Evolutionary conservation across 1,140 invertebrate genomes (phyloP), one percentile per base, ranked within the genome.

Genomic region (Diabrotica undecimpunctata): DNA sequence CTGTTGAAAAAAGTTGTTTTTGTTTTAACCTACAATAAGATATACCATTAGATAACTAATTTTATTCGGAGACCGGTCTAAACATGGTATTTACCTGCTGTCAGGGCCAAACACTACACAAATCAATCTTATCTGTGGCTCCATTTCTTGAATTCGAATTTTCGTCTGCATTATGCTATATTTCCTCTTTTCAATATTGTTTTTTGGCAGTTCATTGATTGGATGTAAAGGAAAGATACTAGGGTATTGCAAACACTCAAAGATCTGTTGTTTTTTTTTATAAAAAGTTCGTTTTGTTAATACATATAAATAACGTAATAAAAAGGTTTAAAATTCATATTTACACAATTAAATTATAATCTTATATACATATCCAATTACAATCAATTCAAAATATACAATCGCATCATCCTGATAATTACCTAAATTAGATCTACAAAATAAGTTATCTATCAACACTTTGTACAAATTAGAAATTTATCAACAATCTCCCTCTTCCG

Each of bases 281-380:
- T 46, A 46, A 46, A 46, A 46, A 46, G 3, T 46, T 46, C 41
- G n/a, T 4, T 46, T 6, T 46, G 41, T 62, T 38, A 54, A 62
- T 62, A 53, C 61, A 62, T 50, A 61, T 54, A 62, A 62, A 62
- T 62, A 62, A 46, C 52, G 59, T 11, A 62, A 62, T 54, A 62
- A 62, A 54, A 62, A 62, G 38, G 61, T 62, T 50, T 62, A 25
- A 55, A 55, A 55, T 6, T 25, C 8, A 25, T 25, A 25, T 55
- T 11, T 61, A 51, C 41, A 61, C 59, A 61, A 37, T 39, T 41
- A 59, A 61, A 61, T 61, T 36, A 52, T 51, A 50, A 25, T 50
- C 11, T 25, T 61, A 61, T 61, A 51, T 61, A 61, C 59, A 61
- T 10, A 25, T 61, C 41, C 25, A 52, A 54, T 54, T 35, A 54